A percentile compares a stretch with the other conserved stretches of the same genome.
Conservation (phyloP, 2,888 invertebrate genomes). For the Colletes collaris region DNA sequence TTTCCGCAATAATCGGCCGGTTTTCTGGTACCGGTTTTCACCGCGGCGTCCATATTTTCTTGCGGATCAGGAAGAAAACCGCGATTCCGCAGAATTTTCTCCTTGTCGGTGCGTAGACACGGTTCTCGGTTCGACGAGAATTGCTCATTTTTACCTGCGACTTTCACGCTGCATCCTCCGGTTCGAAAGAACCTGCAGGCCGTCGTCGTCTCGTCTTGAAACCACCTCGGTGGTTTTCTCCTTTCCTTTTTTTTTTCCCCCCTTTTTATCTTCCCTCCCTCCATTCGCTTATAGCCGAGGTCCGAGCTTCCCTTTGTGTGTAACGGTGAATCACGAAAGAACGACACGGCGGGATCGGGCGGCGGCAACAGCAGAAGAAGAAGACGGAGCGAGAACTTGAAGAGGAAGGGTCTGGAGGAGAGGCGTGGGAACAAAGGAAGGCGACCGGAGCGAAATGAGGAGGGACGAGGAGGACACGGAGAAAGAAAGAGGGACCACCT, state of each 20-base stretch:
- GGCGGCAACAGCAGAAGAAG: constrained; percentile 44
- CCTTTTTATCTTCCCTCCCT: constrained; percentile 33
- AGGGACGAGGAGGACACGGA: constrained; percentile 39
- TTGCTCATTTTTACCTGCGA: constrained; percentile 57
- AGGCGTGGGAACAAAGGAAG: constrained; percentile 81
- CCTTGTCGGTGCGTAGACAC: not conserved
- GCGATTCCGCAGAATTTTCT: constrained; percentile 39
- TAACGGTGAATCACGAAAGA: constrained; percentile 75
- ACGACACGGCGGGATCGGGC: constrained; percentile 64
- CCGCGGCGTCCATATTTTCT: not conserved
- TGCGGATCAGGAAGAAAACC: constrained; percentile 21
- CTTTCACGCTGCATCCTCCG: constrained; percentile 57
- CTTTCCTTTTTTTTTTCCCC: constrained; percentile 32
- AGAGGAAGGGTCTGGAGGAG: constrained; percentile 63
- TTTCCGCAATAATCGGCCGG: not conserved
- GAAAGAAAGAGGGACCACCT: constrained; percentile 17
- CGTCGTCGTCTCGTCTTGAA: constrained; percentile 48
- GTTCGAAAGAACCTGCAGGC: constrained; percentile 49
- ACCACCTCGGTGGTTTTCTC: constrained; percentile 45
- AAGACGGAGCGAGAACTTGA: constrained; percentile 1
- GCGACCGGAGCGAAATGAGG: constrained; percentile 63
- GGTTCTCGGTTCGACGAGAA: constrained; percentile 19
- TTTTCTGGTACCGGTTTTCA: constrained; percentile 22
- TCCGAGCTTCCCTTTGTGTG: constrained; percentile 72
- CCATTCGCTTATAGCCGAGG: constrained; percentile 52